These are phyloP conservation scores for Zootermopsis nevadensis DNA, from an alignment of 2,888 invertebrate species.

Conservation along the genomic window DNA sequence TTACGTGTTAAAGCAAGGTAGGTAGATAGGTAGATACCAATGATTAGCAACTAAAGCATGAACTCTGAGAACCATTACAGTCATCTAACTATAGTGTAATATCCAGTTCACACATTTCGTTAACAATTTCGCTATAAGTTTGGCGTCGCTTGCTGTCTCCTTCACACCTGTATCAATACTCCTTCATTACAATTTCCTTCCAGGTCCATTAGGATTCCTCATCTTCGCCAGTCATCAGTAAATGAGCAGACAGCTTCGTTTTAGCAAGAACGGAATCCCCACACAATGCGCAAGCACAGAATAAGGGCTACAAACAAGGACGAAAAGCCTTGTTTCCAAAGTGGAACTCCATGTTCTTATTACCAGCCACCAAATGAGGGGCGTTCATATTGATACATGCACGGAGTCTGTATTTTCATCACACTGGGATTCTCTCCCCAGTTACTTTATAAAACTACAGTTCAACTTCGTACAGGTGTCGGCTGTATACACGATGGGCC, in stretches of 20 bases:
- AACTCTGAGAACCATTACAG: conserved; percentile 17
- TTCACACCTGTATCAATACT: neutral
- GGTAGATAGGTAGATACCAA: neutral
- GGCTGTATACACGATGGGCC: no score
- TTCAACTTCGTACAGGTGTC: no score
- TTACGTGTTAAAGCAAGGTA: neutral
- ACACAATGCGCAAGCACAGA: conserved; percentile 4
- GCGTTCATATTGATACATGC: neutral
- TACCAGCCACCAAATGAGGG: conserved; percentile 7
- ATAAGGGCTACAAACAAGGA: neutral
- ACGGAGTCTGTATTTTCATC: neutral
- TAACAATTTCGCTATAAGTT: neutral
- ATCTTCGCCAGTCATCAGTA: conserved; percentile 6
- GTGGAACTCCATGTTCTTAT: conserved; percentile 16
- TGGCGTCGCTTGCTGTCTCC: neutral
- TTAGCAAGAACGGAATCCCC: neutral
- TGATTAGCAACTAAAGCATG: conserved; percentile 6
- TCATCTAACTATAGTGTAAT: neutral
- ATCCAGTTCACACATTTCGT: neutral
- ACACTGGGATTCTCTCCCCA: neutral
- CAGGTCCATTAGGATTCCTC: conserved; percentile 27
- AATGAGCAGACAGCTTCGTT: neutral
- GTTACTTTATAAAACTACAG: no score
- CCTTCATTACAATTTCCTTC: conserved; percentile 35
- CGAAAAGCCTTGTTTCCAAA: conserved; percentile 19